A percentile compares a stretch with the other conserved stretches of the same genome.
phyloP scores from a whole-genome alignment of 2,113 vertebrate species.

The Pontoporia blainvillei region DNA sequence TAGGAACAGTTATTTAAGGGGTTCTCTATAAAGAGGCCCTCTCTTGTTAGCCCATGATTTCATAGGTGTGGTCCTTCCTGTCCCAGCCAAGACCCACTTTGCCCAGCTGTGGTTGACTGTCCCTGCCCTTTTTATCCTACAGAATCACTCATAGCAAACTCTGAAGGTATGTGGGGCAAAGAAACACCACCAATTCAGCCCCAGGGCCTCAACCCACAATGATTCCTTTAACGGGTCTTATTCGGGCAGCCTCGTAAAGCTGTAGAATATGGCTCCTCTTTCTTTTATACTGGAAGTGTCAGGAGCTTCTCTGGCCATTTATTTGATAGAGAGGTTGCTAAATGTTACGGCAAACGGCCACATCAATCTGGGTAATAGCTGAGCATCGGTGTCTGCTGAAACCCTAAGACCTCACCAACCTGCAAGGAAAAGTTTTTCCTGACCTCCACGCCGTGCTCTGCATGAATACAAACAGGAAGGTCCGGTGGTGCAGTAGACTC shows the following conservation, averaged over 20 bases:
- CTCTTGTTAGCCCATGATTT: not conserved
- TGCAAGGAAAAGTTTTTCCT: not conserved
- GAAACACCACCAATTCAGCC: not conserved
- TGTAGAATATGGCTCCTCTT: conserved; percentile 12
- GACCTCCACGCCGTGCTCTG: not conserved
- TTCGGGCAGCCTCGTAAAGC: conserved; percentile 25
- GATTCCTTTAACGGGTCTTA: not conserved
- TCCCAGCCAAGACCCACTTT: not conserved
- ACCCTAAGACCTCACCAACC: not conserved
- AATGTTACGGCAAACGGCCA: conserved; percentile 57
- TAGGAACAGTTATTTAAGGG: not conserved
- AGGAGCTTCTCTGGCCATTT: conserved; percentile 57
- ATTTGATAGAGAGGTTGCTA: conserved; percentile 68
- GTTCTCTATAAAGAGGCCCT: not conserved
- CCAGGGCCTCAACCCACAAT: not conserved
- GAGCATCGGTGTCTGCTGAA: conserved; percentile 13
- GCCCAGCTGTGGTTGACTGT: not conserved
- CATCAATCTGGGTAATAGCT: conserved; percentile 60
- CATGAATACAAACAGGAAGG: not conserved
- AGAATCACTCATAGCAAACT: not conserved
- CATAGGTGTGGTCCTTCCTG: not conserved
- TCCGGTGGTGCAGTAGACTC: rapidly evolving
- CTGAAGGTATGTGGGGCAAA: not conserved
- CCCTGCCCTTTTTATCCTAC: not conserved
- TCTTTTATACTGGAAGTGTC: conserved; percentile 51